Conservation (phyloP, 64 coral and sea anemone species). For the Cladopsammia gracilis region DNA sequence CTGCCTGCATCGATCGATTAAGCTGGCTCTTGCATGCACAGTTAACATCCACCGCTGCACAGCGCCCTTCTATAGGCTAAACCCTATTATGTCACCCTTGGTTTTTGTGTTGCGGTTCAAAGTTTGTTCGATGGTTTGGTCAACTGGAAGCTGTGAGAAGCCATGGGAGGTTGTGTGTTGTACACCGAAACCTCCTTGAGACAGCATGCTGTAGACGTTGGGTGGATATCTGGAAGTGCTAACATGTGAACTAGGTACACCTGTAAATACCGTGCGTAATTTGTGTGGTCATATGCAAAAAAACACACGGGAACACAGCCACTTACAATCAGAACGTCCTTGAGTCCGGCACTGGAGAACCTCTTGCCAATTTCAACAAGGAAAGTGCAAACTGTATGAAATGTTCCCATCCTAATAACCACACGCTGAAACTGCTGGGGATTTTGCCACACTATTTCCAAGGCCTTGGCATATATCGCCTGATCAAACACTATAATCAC, state of each 20-base stretch:
- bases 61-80: conserved; percentile 59
- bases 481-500: conserved; percentile 4
- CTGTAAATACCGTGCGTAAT: conserved; percentile 63
- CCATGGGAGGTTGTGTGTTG: conserved; percentile 42
- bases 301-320: conserved; percentile 57
- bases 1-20: too few relatives aligned
- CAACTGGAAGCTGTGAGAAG: conserved; percentile 77
- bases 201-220: conserved; percentile 57
- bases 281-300: conserved; percentile 64
- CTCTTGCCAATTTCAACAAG: not conserved
- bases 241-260: conserved; percentile 69
- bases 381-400: not conserved
- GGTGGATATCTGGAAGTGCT: conserved; percentile 72
- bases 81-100: conserved; percentile 67
- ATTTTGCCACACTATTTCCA: conserved; percentile 6
- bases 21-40: not conserved
- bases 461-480: conserved; percentile 14
- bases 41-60: conserved; percentile 80
- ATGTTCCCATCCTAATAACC: conserved; percentile 6
- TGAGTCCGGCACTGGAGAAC: conserved; percentile 42
- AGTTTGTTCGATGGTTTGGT: conserved; percentile 84
- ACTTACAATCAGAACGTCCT: conserved; percentile 60
- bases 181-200: conserved; percentile 75
- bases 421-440: not conserved
- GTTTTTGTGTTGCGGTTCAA: conserved; percentile 79